phyloP scores from a whole-genome alignment of 1,140 invertebrate species.

The Trissolcus basalis region DNA sequence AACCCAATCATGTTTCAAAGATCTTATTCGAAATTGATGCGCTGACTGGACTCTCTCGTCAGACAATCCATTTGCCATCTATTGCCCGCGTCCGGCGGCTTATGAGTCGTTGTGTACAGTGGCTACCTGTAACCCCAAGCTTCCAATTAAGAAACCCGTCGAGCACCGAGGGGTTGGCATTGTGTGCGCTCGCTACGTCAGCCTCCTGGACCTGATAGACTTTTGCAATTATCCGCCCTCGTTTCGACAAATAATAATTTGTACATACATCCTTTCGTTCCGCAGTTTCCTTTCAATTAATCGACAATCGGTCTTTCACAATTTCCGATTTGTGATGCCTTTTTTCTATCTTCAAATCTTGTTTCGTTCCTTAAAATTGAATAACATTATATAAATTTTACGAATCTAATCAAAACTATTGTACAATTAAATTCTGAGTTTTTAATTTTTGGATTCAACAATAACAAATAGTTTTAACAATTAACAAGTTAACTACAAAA shows the following conservation, averaged over 20 bases:
- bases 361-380: too few relatives aligned
- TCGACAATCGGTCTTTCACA: slow-evolving; percentile 8
- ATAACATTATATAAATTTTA: too few relatives aligned
- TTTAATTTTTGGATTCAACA: too few relatives aligned
- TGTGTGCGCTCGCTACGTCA: slow-evolving; percentile 34
- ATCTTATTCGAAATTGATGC: slow-evolving; percentile 62
- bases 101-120: slow-evolving; percentile 46
- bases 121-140: slow-evolving; percentile 35
- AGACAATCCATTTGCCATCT: slow-evolving; percentile 57
- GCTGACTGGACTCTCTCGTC: slow-evolving; percentile 42
- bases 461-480: too few relatives aligned
- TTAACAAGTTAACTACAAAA: too few relatives aligned
- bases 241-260: slow-evolving; percentile 30
- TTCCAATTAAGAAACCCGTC: slow-evolving; percentile 50
- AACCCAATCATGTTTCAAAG: slow-evolving; percentile 60
- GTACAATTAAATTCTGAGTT: too few relatives aligned
- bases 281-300: slow-evolving; percentile 35
- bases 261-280: neutral
- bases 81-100: slow-evolving; percentile 40
- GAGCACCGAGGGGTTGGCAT: slow-evolving; percentile 32
- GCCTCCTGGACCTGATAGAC: slow-evolving; percentile 41
- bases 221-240: slow-evolving; percentile 42
- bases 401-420: too few relatives aligned
- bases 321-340: too few relatives aligned
- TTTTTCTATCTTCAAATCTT: too few relatives aligned